phyloP scores from a whole-genome alignment of 2,888 invertebrate genomes.

The Entomobrya multifasciata region DNA sequence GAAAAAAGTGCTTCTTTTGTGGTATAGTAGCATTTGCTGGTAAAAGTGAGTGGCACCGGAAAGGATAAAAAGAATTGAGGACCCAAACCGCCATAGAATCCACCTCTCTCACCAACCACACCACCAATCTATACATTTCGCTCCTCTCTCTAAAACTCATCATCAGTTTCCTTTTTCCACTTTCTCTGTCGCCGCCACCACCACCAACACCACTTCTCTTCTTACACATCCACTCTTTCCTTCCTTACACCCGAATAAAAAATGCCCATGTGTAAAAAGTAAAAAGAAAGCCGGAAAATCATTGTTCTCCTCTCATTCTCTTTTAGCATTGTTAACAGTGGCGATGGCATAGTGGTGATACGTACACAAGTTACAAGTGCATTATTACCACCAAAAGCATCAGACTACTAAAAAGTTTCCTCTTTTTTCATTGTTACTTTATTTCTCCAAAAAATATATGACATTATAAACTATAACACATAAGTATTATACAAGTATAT shows the following conservation, averaged over 20 bases:
- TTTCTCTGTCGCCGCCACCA: background rate
- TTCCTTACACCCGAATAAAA: too few species aligned
- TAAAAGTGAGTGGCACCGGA: background rate
- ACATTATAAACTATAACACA: too few species aligned
- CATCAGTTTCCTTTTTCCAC: background rate
- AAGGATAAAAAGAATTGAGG: conserved; percentile 16
- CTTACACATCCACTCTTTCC: too few species aligned
- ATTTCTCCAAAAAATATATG: background rate
- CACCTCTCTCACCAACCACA: background rate
- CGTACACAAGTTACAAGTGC: background rate
- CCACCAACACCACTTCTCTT: background rate
- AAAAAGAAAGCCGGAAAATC: conserved; percentile 44
- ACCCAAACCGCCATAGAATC: too few species aligned
- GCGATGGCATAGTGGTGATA: background rate
- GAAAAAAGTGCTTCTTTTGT: background rate
- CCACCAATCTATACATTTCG: background rate
- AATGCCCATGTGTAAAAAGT: background rate
- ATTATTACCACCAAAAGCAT: background rate
- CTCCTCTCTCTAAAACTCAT: conserved; percentile 7
- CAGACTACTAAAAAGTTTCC: background rate
- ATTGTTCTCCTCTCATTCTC: conserved; percentile 2
- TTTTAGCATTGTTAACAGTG: too few species aligned
- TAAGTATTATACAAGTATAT: too few species aligned
- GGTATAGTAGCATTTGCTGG: background rate
- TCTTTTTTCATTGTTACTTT: background rate